phyloP scores from a whole-genome alignment of 2,113 vertebrate species.

The Oreochromis tanganicae region DNA sequence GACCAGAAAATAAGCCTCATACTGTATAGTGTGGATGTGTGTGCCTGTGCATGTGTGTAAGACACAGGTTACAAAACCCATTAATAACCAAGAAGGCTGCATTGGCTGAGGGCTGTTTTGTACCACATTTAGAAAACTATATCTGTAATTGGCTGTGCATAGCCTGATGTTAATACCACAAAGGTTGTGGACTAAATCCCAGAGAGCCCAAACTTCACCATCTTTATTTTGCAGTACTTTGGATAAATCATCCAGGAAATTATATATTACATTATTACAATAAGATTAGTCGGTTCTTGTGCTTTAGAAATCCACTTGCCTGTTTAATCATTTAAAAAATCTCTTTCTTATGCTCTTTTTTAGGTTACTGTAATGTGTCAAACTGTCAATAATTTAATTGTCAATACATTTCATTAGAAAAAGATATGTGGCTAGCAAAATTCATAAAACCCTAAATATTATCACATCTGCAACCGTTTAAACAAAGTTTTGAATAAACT shows the following conservation, averaged over 20 bases:
- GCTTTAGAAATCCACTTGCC: background rate
- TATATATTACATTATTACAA: background rate
- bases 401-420: background rate
- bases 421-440: background rate
- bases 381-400: background rate
- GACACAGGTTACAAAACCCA: constrained; percentile 23
- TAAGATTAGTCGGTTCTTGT: background rate
- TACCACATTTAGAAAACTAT: background rate
- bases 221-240: background rate
- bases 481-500: background rate
- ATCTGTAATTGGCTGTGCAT: constrained; percentile 20
- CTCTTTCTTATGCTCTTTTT: background rate
- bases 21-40: background rate
- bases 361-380: background rate
- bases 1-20: constrained; percentile 37
- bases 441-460: background rate
- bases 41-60: background rate
- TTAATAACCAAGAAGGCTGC: constrained; percentile 9
- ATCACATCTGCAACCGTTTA: background rate
- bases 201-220: background rate
- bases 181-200: background rate
- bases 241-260: background rate
- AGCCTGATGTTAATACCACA: background rate
- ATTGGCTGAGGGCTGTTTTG: constrained; percentile 30
- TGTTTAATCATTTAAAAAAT: background rate